Evolutionary conservation across 1,140 invertebrate species (phyloP).

Genomic region (Heliothis subflexa): DNA sequence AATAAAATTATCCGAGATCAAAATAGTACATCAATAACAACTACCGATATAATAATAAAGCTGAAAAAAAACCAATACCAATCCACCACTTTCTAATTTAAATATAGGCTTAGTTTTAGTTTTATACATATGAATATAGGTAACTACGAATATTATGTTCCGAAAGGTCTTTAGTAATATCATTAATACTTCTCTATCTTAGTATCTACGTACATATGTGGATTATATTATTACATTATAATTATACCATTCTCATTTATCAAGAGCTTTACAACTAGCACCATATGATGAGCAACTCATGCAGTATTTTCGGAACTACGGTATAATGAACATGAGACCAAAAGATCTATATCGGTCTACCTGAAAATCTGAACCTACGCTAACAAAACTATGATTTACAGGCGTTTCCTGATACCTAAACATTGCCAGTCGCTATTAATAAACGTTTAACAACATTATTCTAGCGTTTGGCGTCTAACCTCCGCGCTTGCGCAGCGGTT

Average conservation of each 20-base stretch:
- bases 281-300: neutral
- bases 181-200: too few species aligned
- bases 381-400: constrained; percentile 44
- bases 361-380: constrained; percentile 24
- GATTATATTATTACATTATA: too few species aligned
- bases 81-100: too few species aligned
- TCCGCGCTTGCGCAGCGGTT: constrained; percentile 20
- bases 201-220: too few species aligned
- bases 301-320: neutral
- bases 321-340: neutral
- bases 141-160: too few species aligned
- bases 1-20: neutral
- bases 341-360: neutral
- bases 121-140: too few species aligned
- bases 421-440: constrained; percentile 31
- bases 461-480: constrained; percentile 31
- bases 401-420: constrained; percentile 29
- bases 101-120: too few species aligned
- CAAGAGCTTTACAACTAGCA: constrained; percentile 9
- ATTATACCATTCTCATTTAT: neutral
- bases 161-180: too few species aligned
- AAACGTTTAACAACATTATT: constrained; percentile 41
- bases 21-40: neutral
- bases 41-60: constrained; percentile 1
- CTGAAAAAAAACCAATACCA: neutral